Evolutionary conservation across 2,888 invertebrate genomes (phyloP), one percentile per base, ranked within the genome.

Genomic region (Drosophila macrothrix): DNA sequence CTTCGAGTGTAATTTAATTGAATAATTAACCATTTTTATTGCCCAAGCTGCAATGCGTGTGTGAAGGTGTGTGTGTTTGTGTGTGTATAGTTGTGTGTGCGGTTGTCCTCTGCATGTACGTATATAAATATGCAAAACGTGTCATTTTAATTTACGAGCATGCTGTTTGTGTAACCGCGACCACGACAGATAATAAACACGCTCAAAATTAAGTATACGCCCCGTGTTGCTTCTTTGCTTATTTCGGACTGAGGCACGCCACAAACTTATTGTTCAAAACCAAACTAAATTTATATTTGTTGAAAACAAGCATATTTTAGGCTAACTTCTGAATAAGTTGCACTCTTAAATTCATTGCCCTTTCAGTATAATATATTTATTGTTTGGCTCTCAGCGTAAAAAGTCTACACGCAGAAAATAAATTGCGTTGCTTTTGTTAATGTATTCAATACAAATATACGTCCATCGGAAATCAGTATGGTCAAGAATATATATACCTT

Each of bases 1-100:
- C 88, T 91, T 77, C 83, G 88, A 88, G 86, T 90, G 91, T 91
- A 91, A 90, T 91, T 91, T 90, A 87, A 87, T 87, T 87, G 87
- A 87, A 87, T 87, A 87, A 87, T 87, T 87, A 87, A 87, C 85
- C 88, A 79, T 82, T 91, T 86, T 86, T 86, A 90, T 85, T 90
- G 91, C 90, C 61, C 56, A 56, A 55, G 54, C 70, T 67, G 72
- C 72, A 39, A 25, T 49, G 64, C 73, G 49, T 78, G 75, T 55
- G 65, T 56, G 50, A 56, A 19, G 58, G 63, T 53, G 35, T 54
- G 25, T 37, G 63, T 54, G 46, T 25, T 49, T 31, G 53, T 61
- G 52, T 61, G 14, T 58, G 55, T 53, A 22, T 55, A 14, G 37
- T 61, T 54, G 50, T n/a, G 49, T 60, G 33, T 53, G 58, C 37